Conservation (phyloP, 2,797 vertebrate genomes). For the Ceryle rudis region DNA sequence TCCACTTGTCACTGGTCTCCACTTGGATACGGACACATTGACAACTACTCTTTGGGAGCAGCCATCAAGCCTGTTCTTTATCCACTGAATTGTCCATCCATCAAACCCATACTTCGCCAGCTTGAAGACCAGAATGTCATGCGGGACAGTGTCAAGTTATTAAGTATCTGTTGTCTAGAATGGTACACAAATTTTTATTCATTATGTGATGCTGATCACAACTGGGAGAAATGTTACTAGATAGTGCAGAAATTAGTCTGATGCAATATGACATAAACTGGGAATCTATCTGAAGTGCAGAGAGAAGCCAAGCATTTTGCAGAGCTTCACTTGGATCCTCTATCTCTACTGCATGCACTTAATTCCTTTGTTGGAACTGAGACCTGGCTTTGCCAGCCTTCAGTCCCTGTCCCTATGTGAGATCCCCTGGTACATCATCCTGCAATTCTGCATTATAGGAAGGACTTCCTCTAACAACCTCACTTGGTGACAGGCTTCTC, state of each 20-base stretch:
- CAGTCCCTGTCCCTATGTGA: background rate
- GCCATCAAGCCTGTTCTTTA: too few species aligned
- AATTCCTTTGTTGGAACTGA: background rate
- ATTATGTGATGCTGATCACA: background rate
- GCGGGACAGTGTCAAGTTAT: background rate
- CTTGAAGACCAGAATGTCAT: too few species aligned
- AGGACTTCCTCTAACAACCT: background rate
- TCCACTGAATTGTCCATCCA: too few species aligned
- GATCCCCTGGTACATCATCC: accelerated
- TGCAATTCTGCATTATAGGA: background rate
- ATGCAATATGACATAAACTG: background rate
- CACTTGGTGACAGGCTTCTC: background rate
- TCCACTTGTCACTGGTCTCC: too few species aligned
- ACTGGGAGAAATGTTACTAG: background rate
- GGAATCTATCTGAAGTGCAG: background rate
- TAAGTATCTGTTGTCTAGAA: background rate
- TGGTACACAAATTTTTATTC: background rate
- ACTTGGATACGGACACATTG: too few species aligned
- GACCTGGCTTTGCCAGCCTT: background rate
- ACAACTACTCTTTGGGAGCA: too few species aligned
- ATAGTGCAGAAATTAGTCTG: background rate
- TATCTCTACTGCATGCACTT: background rate
- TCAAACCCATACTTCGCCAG: too few species aligned
- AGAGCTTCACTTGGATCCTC: background rate
- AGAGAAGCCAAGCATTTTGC: background rate